Conservation (phyloP, 2,888 invertebrate genomes). For the Coecobrya sp. region DNA sequence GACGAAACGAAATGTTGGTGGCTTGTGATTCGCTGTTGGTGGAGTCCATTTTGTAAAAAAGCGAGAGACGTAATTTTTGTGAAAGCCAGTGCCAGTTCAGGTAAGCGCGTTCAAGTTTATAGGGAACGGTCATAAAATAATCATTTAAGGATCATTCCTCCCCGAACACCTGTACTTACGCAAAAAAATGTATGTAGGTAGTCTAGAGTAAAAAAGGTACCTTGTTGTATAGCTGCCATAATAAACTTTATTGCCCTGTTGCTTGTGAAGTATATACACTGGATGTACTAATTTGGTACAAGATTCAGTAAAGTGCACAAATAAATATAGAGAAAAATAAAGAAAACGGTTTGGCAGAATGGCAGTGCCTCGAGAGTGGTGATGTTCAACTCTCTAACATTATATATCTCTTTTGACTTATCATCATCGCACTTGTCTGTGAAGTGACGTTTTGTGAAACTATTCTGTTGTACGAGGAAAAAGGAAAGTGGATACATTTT, state of each 20-base stretch:
- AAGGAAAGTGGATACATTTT: slow-evolving; percentile 10
- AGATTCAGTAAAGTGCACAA: background rate
- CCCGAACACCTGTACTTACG: slow-evolving; percentile 22
- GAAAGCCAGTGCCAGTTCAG: slow-evolving; percentile 31
- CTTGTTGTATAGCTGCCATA: background rate
- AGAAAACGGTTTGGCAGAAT: too few species aligned
- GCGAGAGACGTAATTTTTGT: background rate
- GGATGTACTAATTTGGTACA: background rate
- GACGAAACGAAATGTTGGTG: slow-evolving; percentile 5
- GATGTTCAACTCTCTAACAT: background rate
- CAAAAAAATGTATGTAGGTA: slow-evolving; percentile 11
- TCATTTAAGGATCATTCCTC: slow-evolving; percentile 55
- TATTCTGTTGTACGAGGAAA: background rate
- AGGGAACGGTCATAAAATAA: slow-evolving; percentile 47
- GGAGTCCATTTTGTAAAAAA: slow-evolving; percentile 53
- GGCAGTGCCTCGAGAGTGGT: background rate
- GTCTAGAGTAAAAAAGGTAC: background rate
- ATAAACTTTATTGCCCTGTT: slow-evolving; percentile 37
- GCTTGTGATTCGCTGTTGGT: slow-evolving; percentile 43
- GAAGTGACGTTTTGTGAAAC: slow-evolving; percentile 14
- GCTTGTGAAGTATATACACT: slow-evolving; percentile 20
- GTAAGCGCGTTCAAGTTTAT: slow-evolving; percentile 39
- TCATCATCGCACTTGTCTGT: background rate
- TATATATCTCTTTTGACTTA: background rate
- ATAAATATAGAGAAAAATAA: too few species aligned